Evolutionary conservation across 2,113 vertebrate genomes (phyloP).

Genomic region (Cyanistes caeruleus): DNA sequence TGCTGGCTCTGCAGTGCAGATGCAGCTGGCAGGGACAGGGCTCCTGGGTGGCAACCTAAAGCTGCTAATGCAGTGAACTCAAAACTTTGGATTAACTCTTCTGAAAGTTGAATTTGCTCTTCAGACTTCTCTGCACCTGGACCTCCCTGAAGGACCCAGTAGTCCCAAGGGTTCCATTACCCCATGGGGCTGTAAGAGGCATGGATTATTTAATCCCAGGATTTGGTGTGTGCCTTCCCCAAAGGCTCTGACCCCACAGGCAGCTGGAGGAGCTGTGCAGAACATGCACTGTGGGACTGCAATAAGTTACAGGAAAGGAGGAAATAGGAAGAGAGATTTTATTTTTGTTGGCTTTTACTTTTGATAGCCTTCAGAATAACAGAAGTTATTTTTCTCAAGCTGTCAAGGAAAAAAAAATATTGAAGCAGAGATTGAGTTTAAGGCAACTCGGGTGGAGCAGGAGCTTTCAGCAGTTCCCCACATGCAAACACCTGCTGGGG

Average conservation of each 20-base stretch:
- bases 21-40: background rate
- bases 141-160: background rate
- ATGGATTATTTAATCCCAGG: background rate
- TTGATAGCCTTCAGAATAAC: background rate
- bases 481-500: fast-evolving
- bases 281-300: fast-evolving
- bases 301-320: fast-evolving
- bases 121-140: background rate
- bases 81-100: background rate
- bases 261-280: background rate
- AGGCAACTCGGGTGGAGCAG: background rate
- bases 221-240: background rate
- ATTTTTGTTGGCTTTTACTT: background rate
- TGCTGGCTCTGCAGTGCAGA: background rate
- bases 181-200: fast-evolving
- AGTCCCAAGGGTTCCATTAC: background rate
- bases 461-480: background rate
- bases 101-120: background rate
- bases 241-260: fast-evolving
- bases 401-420: background rate
- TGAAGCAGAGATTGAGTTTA: background rate
- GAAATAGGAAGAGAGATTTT: background rate
- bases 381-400: background rate
- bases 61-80: background rate
- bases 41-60: background rate